Evolutionary conservation across 1,140 invertebrate species (phyloP), one percentile per base, ranked within the genome.

Genomic region (Papilio machaon): DNA sequence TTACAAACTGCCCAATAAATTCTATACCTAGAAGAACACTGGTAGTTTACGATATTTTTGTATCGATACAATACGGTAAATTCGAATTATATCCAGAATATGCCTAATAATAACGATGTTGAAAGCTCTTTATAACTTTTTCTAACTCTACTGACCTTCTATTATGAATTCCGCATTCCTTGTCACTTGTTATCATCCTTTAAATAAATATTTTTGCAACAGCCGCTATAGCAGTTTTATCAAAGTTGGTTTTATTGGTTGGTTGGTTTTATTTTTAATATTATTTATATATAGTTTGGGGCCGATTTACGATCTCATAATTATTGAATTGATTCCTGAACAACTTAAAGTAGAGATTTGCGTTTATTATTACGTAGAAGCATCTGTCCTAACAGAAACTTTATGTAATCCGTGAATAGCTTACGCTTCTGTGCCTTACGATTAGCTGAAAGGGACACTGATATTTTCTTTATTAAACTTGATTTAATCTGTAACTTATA

Each of bases 31-130:
- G 82, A 79, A 82, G 82, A 82, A 84, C 17, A 43, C 81, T 87
- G 86, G 81, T 85, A 83, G 83, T 84, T 84, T 79, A 70, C 58
- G 74, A 84, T 83, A 85, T 86, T 83, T 80, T 58, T 82, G 80
- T 78, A 86, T 81, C 86, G 85, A 86, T 86, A 91, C 84, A 86
- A 85, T 89, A 89, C 86, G 85, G 86, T 85, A 87, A 89, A 91
- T 87, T 81, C 84, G 74, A 82, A 82, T 86, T 83, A 79, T 88
- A 86, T 89, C 88, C 88, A 82, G 80, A 87, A 85, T 79, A 58
- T 79, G 49, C 82, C 84, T 90, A 88, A 85, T 87, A 86, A 88
- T 90, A 89, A 35, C 74, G 52, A 82, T 79, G 80, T 82, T 84
- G 80, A 84, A 84, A 84, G 67, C 70, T 82, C 60, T 78, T 82